A percentile compares a stretch with the other conserved stretches of the same genome.
These are phyloP conservation scores for Tautogolabrus adspersus DNA, from an alignment of 2,113 vertebrate species.

Conservation along the genomic window DNA sequence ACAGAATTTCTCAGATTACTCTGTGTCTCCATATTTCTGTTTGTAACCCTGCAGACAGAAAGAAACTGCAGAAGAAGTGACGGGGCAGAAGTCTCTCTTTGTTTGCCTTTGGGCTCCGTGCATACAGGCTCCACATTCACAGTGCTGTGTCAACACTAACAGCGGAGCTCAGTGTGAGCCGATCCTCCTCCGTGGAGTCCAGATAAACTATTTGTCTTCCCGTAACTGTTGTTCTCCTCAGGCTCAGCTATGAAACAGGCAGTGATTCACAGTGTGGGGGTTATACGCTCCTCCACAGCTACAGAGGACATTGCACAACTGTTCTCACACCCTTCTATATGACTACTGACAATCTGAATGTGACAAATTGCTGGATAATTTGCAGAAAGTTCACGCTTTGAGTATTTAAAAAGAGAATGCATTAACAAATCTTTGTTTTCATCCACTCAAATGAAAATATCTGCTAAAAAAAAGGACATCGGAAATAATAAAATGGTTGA, in stretches of 20 bases:
- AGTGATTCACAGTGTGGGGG: background rate
- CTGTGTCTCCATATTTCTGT: background rate
- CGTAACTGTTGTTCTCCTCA: slow-evolving; percentile 15
- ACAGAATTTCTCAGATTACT: background rate
- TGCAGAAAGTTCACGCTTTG: too few species aligned
- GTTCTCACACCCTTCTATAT: background rate
- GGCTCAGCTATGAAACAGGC: background rate
- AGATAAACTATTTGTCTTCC: slow-evolving; percentile 36
- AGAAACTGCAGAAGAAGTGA: background rate
- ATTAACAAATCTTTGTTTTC: too few species aligned
- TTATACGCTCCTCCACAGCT: background rate
- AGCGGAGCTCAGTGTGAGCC: slow-evolving; percentile 21
- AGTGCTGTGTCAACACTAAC: slow-evolving; percentile 50
- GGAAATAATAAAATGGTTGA: background rate
- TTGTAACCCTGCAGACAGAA: background rate
- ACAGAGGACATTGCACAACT: background rate
- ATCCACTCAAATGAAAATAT: background rate
- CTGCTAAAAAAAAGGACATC: background rate
- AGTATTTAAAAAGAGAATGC: too few species aligned
- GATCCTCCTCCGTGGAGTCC: slow-evolving; percentile 4
- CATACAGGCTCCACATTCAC: slow-evolving; percentile 37
- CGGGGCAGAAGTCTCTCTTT: slow-evolving; percentile 34
- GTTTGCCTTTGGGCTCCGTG: slow-evolving; percentile 38
- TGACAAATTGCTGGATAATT: too few species aligned
- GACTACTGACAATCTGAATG: background rate